Percentiles rank a stretch among this genome's conserved stretches.
Conservation (phyloP, 2,888 invertebrate genomes). For the Parnassius orleans region DNA sequence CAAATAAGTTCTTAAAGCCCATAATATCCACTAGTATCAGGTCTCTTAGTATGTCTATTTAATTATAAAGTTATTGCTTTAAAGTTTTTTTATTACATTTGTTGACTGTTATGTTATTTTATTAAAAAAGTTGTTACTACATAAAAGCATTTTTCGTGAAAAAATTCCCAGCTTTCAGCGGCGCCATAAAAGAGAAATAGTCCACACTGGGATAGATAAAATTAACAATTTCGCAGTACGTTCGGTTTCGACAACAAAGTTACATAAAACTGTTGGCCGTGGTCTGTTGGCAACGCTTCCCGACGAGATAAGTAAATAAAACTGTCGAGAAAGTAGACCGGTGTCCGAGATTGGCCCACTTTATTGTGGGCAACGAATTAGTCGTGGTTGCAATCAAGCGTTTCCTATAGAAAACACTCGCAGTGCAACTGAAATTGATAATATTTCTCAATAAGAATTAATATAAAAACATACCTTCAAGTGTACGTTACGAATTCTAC, state of each 20-base stretch:
- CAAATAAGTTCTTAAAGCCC: slow-evolving; percentile 42
- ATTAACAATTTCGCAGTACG: slow-evolving; percentile 46
- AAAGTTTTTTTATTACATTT: slow-evolving; percentile 51
- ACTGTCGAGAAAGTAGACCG: slow-evolving; percentile 75
- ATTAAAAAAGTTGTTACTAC: slow-evolving; percentile 41
- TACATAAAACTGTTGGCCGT: slow-evolving; percentile 72
- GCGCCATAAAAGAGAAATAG: slow-evolving; percentile 10
- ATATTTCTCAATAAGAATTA: slow-evolving; percentile 53
- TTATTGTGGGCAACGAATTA: slow-evolving; percentile 65
- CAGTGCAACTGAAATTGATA: slow-evolving; percentile 60
- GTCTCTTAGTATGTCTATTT: slow-evolving; percentile 57
- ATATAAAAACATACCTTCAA: neutral
- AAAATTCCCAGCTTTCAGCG: slow-evolving; percentile 14
- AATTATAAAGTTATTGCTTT: slow-evolving; percentile 49
- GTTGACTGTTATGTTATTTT: slow-evolving; percentile 65
- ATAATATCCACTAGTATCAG: slow-evolving; percentile 46
- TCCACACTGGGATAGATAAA: slow-evolving; percentile 35
- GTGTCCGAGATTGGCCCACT: slow-evolving; percentile 73
- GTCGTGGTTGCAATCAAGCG: slow-evolving; percentile 69
- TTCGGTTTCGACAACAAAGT: slow-evolving; percentile 76
- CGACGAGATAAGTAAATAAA: slow-evolving; percentile 67
- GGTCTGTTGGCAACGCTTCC: slow-evolving; percentile 69
- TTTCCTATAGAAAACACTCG: slow-evolving; percentile 67
- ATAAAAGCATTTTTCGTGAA: slow-evolving; percentile 13
- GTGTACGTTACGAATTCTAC: too few relatives aligned